A percentile compares a stretch with the other conserved stretches of the same genome.
Evolutionary conservation across 53 echinoderm and acorn worm genomes (phyloP).

Genomic region (Echinometra lucunter): DNA sequence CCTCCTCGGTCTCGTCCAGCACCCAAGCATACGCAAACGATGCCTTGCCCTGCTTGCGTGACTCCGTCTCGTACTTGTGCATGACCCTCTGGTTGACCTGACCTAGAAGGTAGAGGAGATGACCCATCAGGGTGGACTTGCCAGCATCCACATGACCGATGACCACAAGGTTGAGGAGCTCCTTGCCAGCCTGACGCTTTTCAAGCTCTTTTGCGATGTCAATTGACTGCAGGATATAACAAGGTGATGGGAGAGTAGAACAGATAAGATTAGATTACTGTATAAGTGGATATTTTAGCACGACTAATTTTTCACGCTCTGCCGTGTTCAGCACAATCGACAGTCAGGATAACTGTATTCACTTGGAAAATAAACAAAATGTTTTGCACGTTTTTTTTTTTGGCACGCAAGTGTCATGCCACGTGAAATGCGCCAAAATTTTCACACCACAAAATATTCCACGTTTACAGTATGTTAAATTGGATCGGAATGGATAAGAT

Average conservation of each 20-base stretch:
- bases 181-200: conserved; percentile 86
- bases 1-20: conserved; percentile 98
- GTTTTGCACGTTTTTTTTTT: too few species aligned
- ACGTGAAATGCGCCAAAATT: conserved; percentile 44
- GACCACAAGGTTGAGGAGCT: conserved; percentile 93
- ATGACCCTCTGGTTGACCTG: conserved; percentile 95
- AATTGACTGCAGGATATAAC: conserved; percentile 74
- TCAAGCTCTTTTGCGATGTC: conserved; percentile 87
- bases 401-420: conserved; percentile 95
- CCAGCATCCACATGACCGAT: conserved; percentile 99
- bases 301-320: too few species aligned
- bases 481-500: neutral
- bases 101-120: conserved; percentile 89
- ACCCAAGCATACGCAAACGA: conserved; percentile 99
- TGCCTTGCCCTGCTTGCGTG: conserved; percentile 98
- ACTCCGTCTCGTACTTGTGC: conserved; percentile 98
- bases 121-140: conserved; percentile 98
- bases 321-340: too few species aligned
- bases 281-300: conserved; percentile 81
- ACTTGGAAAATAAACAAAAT: too few species aligned
- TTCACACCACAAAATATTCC: too few species aligned
- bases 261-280: neutral
- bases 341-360: too few species aligned
- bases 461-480: neutral
- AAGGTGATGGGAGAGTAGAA: neutral